Conservation (phyloP, 2,113 vertebrate species). For the Vidua macroura region DNA sequence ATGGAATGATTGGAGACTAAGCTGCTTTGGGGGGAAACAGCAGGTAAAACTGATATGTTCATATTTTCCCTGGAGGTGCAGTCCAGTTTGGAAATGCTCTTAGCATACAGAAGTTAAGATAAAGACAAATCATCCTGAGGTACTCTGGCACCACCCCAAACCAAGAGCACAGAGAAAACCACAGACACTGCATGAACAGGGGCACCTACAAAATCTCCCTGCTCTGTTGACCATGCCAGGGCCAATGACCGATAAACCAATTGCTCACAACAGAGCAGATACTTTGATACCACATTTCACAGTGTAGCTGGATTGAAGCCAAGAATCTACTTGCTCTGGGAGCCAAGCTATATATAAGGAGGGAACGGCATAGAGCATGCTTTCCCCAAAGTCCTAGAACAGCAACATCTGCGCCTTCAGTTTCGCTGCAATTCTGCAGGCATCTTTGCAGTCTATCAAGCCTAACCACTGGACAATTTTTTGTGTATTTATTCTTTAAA, state of each 20-base stretch:
- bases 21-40: background rate
- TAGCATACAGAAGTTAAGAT: background rate
- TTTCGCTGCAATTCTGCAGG: background rate
- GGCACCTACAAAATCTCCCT: background rate
- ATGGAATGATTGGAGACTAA: background rate
- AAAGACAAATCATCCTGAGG: background rate
- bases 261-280: background rate
- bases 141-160: background rate
- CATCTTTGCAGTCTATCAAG: background rate
- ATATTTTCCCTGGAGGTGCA: background rate
- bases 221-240: background rate
- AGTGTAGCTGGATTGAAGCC: background rate
- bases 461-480: background rate
- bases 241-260: background rate
- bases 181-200: rapidly evolving
- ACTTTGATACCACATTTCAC: background rate
- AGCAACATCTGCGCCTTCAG: background rate
- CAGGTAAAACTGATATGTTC: background rate
- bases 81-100: background rate
- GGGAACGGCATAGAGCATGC: background rate
- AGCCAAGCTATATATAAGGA: background rate
- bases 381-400: background rate
- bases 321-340: background rate
- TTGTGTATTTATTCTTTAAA: background rate
- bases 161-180: background rate